Evolutionary conservation across 2,113 vertebrate species (phyloP), one percentile per base, ranked within the genome.

Genomic region (Smithornis capensis): DNA sequence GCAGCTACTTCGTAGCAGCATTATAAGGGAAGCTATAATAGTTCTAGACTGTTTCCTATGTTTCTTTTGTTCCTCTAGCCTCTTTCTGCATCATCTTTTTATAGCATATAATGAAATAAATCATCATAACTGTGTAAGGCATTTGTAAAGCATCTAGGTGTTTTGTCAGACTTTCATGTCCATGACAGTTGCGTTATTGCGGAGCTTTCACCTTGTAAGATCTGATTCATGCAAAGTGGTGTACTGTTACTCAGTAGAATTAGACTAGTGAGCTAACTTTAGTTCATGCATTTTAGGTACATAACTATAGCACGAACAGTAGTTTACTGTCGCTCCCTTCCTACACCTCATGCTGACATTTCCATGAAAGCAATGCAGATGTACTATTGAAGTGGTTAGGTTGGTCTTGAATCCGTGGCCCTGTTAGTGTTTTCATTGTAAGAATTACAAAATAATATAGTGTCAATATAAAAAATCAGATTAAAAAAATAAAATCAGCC

Each of bases 301-400:
- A 67, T 73, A 84, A 97, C 87, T 92, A 73, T 74, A 92, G 31
- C 47, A 69, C 53, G 62, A 83, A 84, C 57, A 92, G 62, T 68
- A 90, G 80, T 89, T 92, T 73, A 62, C 35, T 94, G 75, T 90
- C 92, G 50, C 49, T 92, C 40, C 19, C 27, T 95, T 87, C 75
- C 38, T 87, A 81, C 28, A 93, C 60, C 78, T 96, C 94, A 81
- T 70, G 79, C n/a, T 95, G 94, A 74, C 0, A 1, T 83, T 90
- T 97, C 77, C 60, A 73, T 67, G 27, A 81, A 91, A 82, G 65
- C 28, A 92, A 45, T 22, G 9, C 24, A 94, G 76, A 95, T 82
- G 78, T 95, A 83, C 87, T 94, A 91, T 93, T 90, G 47, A 83
- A 94, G 45, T 67, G 37, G 56, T 65, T 96, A 91, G 65, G 56